These are phyloP conservation scores for Thryonomys swinderianus DNA, from an alignment of 2,113 vertebrate genomes.

Conservation along the genomic window DNA sequence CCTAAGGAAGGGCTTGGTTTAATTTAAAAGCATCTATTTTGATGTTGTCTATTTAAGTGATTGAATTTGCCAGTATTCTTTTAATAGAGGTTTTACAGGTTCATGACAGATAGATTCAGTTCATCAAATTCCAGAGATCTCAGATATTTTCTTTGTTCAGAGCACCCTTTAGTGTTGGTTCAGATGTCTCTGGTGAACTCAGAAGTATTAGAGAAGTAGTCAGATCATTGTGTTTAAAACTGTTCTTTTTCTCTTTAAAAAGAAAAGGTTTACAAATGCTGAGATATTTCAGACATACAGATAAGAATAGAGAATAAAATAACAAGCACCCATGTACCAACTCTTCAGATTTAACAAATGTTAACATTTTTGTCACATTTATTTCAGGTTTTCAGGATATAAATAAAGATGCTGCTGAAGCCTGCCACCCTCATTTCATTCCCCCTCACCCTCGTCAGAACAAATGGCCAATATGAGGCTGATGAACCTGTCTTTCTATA, in stretches of 20 bases:
- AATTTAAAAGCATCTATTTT: slow-evolving; percentile 12
- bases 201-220: neutral
- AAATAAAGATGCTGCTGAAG: slow-evolving; percentile 38
- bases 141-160: neutral
- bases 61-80: neutral
- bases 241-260: slow-evolving; percentile 29
- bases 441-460: neutral
- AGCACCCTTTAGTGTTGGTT: neutral
- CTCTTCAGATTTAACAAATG: slow-evolving; percentile 46
- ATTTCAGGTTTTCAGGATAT: slow-evolving; percentile 58
- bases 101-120: neutral
- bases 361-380: slow-evolving; percentile 48
- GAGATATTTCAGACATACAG: neutral
- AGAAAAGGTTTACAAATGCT: slow-evolving; percentile 30
- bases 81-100: neutral
- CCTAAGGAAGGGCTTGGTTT: neutral
- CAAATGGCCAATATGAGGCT: neutral
- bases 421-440: neutral
- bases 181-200: neutral
- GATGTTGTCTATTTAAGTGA: neutral
- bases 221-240: neutral
- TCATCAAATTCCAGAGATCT: neutral
- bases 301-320: slow-evolving; percentile 36
- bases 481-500: neutral
- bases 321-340: slow-evolving; percentile 27